phyloP scores from a whole-genome alignment of 1,140 invertebrate genomes.

The Aphaenogaster floridana region DNA sequence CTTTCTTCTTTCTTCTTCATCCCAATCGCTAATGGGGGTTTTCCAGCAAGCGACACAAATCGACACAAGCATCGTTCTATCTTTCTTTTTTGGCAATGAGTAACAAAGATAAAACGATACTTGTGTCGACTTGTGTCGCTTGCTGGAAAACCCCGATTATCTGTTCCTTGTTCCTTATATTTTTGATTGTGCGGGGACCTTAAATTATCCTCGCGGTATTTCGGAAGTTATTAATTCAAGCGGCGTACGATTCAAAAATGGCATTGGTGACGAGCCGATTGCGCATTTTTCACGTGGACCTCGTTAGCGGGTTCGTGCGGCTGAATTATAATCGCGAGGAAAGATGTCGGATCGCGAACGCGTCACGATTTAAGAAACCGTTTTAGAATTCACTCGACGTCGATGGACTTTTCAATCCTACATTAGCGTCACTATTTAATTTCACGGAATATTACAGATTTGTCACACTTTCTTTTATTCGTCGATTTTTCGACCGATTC shows the following conservation, averaged over 20 bases:
- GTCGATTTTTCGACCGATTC: not conserved
- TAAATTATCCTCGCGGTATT: not conserved
- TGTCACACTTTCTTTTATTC: not conserved
- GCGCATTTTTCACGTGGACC: not conserved
- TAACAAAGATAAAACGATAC: no score
- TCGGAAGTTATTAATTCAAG: constrained; percentile 17
- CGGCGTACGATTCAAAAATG: constrained; percentile 3
- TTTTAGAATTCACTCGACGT: constrained; percentile 1
- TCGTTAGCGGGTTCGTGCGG: not conserved
- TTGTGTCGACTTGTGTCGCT: no score
- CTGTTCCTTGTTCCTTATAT: no score
- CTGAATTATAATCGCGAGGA: constrained; percentile 16
- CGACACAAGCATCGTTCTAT: no score
- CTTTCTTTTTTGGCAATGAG: no score
- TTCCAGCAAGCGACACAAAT: no score
- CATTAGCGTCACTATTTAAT: not conserved
- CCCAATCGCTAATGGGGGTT: no score
- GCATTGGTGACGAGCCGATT: not conserved
- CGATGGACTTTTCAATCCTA: not conserved
- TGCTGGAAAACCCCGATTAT: no score
- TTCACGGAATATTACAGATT: not conserved
- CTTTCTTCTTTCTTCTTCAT: no score
- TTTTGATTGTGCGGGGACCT: no score
- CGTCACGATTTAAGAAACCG: not conserved
- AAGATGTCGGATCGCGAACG: not conserved